These are phyloP conservation scores for Takifugu rubripes DNA, from an alignment of 2,797 vertebrate genomes.

Conservation along the genomic window DNA sequence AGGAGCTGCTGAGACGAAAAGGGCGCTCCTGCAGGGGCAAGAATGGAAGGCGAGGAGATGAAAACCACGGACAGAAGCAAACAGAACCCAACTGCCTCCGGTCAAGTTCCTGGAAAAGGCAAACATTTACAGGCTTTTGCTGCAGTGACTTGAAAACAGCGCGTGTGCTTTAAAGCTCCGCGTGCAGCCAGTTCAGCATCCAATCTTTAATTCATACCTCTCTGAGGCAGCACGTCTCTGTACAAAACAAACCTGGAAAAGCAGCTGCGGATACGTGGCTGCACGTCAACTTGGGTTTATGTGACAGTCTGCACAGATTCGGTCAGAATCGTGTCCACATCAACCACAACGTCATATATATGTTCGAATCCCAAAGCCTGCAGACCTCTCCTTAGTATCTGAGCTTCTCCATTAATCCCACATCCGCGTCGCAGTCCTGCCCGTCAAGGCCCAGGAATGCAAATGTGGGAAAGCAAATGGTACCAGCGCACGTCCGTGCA, in stretches of 20 bases:
- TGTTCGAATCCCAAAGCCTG: too few relatives aligned
- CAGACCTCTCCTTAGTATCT: conserved; percentile 7
- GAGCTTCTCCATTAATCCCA: too few relatives aligned
- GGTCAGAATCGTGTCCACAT: neutral
- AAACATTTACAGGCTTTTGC: conserved; percentile 6
- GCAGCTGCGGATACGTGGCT: too few relatives aligned
- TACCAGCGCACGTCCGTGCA: conserved; percentile 17
- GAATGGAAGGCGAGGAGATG: conserved; percentile 32
- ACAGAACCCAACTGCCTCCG: conserved; percentile 20
- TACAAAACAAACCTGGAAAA: neutral
- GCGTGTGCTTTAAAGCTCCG: neutral
- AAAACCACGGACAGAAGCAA: conserved; percentile 25
- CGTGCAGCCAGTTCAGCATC: neutral
- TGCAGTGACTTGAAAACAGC: conserved; percentile 8
- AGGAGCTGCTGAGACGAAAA: conserved; percentile 57
- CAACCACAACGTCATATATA: neutral
- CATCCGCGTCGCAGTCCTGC: conserved; percentile 11
- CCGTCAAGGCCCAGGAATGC: conserved; percentile 34
- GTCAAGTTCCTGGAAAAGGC: conserved; percentile 2
- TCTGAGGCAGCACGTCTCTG: neutral
- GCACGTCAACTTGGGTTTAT: neutral
- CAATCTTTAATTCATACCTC: neutral
- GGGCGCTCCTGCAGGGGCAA: conserved; percentile 44
- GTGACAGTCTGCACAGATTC: neutral
- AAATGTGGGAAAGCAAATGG: conserved; percentile 35